Evolutionary conservation across 2,113 vertebrate genomes (phyloP), one percentile per base, ranked within the genome.

Genomic region (Misgurnus mizolepis): DNA sequence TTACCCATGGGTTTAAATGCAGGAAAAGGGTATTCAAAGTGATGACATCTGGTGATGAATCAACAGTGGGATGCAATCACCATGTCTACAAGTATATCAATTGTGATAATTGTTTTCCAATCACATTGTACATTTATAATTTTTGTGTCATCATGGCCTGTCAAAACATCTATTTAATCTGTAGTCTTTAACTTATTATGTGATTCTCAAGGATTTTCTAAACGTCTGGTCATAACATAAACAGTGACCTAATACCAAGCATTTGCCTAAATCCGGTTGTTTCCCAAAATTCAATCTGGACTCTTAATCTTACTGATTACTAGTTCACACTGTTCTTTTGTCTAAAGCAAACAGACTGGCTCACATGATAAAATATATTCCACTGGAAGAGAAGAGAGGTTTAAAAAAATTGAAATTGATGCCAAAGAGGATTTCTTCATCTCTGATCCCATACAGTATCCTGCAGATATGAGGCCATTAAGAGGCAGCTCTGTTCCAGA

Each of bases 391-490:
- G 27, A 7, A n/a, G 5, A 43, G 10, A 47, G 41, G 53, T 55
- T 55, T 27, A 8, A 34, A 65, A 61, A 45, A 41, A 15, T 49
- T 65, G 67, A 70, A 41, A 78, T 4, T 6, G 18, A 15, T 61
- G 64, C 0, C 61, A 39, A 41, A 27, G 58, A 8, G 45, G 10
- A 53, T 72, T 62, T 74, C 47, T 68, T 62, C 60, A 34, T 27
- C 9, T 61, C 18, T 18, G 49, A 14, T 53, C 22, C 17, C 50
- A 53, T 5, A 11, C 11, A 11, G 49, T 53, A 14, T 34, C 11
- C 53, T 76, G 7, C 45, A 83, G 67, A 76, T 73, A 14, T 22
- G 40, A 70, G 41, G 6, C 12, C 45, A 73, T 34, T 34, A 61
- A n/a, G 2, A 40, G 0, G 41, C 49, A 76, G 43, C n/a, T 15